phyloP scores from a whole-genome alignment of 2,888 invertebrate genomes.

The Nemotelus pantherinus region DNA sequence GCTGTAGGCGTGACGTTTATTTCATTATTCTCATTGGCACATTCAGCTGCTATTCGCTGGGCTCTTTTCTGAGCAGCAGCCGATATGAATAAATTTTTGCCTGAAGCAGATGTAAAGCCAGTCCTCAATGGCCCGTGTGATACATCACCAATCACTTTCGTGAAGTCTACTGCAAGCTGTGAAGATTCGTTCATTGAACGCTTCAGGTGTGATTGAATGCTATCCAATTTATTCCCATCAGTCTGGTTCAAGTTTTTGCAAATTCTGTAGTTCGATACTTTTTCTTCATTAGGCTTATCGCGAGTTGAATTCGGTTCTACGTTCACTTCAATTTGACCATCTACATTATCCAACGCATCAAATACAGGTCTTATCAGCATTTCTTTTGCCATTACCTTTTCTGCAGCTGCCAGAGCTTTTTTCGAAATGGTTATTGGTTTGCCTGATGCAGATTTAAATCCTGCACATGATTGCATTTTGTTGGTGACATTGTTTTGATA shows the following conservation, averaged over 20 bases:
- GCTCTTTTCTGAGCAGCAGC: background rate
- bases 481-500: no score
- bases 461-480: background rate
- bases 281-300: no score
- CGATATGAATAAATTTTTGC: background rate
- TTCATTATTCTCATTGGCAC: background rate
- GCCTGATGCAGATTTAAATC: conserved; percentile 63
- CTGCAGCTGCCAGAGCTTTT: conserved; percentile 60
- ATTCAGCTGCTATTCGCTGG: background rate
- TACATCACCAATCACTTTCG: no score
- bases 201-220: no score
- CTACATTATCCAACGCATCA: conserved; percentile 31
- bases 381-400: conserved; percentile 54
- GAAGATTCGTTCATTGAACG: no score
- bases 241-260: no score
- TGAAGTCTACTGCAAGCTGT: no score
- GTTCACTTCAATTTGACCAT: no score
- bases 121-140: background rate
- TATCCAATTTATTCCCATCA: no score
- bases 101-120: background rate
- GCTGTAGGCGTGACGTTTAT: background rate
- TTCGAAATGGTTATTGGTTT: conserved; percentile 64
- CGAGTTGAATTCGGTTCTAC: no score
- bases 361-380: background rate
- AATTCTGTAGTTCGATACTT: no score